phyloP scores from a whole-genome alignment of 30 jellyfish, hydroid and myxozoan species.

The Cassiopea xamachana region DNA sequence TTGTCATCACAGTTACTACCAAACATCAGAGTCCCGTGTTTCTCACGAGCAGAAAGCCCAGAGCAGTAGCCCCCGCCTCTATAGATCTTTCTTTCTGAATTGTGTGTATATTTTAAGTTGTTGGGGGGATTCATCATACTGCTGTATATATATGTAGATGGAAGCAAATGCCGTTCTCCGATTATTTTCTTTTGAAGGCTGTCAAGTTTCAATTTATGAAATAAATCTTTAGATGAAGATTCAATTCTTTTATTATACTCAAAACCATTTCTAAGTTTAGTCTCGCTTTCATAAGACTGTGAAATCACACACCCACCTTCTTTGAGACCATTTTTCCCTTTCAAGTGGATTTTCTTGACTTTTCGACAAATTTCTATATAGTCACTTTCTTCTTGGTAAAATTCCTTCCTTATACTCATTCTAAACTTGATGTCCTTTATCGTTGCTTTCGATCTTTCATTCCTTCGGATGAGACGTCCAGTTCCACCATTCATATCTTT shows the following conservation, averaged over 20 bases:
- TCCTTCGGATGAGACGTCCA: background rate
- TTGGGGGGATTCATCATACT: background rate
- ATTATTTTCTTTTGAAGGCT: background rate
- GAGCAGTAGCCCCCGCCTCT: constrained; percentile 30
- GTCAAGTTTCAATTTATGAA: background rate
- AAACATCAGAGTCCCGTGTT: background rate
- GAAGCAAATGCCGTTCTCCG: background rate
- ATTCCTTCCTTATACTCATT: background rate
- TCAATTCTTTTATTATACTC: too few relatives aligned
- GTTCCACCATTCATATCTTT: background rate
- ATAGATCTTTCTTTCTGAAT: constrained; percentile 2
- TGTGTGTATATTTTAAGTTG: background rate
- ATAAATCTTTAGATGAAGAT: background rate
- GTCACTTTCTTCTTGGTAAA: background rate
- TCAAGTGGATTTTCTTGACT: background rate
- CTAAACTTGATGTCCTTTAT: background rate
- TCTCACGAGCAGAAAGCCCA: constrained; percentile 5
- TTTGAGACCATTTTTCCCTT: background rate
- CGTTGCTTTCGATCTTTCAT: background rate
- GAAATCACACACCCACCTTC: too few relatives aligned
- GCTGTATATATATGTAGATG: background rate
- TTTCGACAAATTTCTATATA: background rate
- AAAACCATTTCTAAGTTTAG: too few relatives aligned
- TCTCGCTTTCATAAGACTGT: too few relatives aligned
- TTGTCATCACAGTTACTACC: background rate